These are phyloP conservation scores for human DNA, from an alignment of 2,113 vertebrate genomes.

Conservation along the genomic window DNA sequence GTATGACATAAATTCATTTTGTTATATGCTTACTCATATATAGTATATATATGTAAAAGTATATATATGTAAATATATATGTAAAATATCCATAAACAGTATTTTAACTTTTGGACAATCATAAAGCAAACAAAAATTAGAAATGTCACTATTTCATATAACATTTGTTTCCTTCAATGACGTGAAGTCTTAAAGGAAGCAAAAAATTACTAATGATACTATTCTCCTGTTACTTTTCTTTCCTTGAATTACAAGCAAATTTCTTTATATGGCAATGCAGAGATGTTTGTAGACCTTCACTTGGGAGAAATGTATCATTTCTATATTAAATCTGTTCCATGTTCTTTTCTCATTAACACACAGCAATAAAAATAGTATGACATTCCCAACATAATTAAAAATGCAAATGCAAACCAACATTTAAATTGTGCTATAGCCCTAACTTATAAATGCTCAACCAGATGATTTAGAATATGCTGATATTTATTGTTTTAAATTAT, in stretches of 20 bases:
- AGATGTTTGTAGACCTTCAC: not conserved
- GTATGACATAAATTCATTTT: not conserved
- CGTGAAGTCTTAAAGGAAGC: not conserved
- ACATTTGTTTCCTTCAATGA: not conserved
- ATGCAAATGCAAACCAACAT: not conserved
- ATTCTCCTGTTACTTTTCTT: not conserved
- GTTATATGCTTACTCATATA: not conserved
- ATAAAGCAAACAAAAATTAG: not conserved
- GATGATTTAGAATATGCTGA: not conserved
- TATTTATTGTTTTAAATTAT: not conserved
- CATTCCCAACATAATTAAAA: not conserved
- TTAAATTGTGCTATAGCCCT: not conserved
- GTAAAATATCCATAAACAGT: not conserved
- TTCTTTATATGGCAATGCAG: not conserved
- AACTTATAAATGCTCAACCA: not conserved
- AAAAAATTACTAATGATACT: not conserved
- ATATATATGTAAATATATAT: not conserved
- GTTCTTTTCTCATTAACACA: not conserved
- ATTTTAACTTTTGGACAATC: not conserved
- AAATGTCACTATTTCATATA: not conserved
- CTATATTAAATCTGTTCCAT: not conserved
- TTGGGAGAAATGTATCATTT: not conserved
- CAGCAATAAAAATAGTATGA: not conserved
- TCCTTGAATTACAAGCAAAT: not conserved
- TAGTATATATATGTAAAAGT: not conserved